Evolutionary conservation across 2,888 invertebrate species (phyloP).

Genomic region (Tolmerus cingulatus): DNA sequence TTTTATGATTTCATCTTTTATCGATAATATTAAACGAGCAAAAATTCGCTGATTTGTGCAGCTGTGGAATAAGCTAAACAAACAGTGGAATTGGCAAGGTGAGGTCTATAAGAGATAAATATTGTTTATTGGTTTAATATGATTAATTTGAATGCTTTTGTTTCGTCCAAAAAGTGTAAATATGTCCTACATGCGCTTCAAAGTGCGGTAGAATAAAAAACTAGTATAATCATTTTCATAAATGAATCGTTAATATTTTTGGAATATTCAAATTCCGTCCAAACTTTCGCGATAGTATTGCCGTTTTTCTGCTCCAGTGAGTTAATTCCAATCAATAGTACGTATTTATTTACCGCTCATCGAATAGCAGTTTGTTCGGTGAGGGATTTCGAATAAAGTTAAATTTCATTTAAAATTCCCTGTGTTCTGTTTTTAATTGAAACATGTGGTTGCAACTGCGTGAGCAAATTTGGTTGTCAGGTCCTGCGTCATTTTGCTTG

Average conservation of each 20-base stretch:
- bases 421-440: background rate
- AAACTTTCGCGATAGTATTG: background rate
- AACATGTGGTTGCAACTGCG: background rate
- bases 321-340: background rate
- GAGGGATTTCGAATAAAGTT: background rate
- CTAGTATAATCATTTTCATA: background rate
- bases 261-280: background rate
- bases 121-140: background rate
- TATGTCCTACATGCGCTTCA: background rate
- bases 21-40: background rate
- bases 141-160: background rate
- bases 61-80: background rate
- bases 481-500: background rate
- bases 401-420: background rate
- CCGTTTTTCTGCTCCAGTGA: background rate
- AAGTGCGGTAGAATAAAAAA: background rate
- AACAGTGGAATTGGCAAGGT: background rate
- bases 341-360: background rate
- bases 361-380: background rate
- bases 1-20: background rate
- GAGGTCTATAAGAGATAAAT: background rate
- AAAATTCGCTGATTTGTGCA: background rate
- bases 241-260: background rate
- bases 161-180: background rate
- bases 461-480: background rate